Base-by-base conservation (phyloP, 2,113 vertebrate species). In the Sinosuthora webbiana region DNA sequence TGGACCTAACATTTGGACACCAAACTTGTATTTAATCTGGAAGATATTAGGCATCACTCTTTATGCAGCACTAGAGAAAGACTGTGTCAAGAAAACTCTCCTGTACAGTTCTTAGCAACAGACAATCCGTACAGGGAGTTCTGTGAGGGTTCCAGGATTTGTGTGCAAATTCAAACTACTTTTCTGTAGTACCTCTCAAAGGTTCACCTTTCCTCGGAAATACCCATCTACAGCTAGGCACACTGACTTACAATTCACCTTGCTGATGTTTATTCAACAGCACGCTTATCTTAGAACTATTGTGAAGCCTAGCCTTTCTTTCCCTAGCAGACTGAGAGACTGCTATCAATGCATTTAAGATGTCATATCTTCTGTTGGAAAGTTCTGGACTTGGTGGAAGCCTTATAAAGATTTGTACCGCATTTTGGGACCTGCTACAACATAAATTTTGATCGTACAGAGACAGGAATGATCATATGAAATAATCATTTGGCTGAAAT, bases 11-110 rank as follows among this genome's bases (percentile, higher is more conserved):
- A 65, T 78, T 88, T 91, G 88, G 39, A 93, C 67, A 89, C 27
- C 27, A 93, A 95, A 62, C 27, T 85, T 59, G 19, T 87, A 76
- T 94, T 94, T 93, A 83, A 92, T 95, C 90, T 96, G 94, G 94
- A 88, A 95, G 63, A 73, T 76, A 85, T 82, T 93, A 88, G 88
- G 90, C 67, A 80, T 49, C 44, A 76, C 23, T 68, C 33, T 82
- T 82, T 42, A 75, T 39, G 30, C 41, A 93, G 33, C 6, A n/a
- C 16, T 86, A 52, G 41, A 85, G 37, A n/a, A 92, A 95, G 89
- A 79, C 1, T 50, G 27, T 68, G n/a, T 69, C 76, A 77, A 80
- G 35, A 76, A 93, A 80, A 76, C 13, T 78, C 90, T 92, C 80
- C 80, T 19, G 2, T 60, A 53, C 37, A 83, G 37, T 57, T 87